Percentiles rank a stretch among this genome's conserved stretches.
Conservation (phyloP, 1,140 invertebrate genomes). For the Drosophila setifemur region DNA sequence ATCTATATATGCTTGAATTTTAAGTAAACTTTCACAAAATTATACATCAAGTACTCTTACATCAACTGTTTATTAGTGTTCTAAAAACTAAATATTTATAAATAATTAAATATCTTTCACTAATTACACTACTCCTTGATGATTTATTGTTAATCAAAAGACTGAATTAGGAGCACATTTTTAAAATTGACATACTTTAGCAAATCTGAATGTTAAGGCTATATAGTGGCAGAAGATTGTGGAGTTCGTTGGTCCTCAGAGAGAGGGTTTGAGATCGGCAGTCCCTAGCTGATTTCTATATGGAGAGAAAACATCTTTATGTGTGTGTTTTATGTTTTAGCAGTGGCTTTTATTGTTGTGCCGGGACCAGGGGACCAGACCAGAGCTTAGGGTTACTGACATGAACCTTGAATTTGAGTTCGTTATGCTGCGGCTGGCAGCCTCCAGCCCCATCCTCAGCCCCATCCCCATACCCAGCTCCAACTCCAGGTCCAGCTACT, state of each 20-base stretch:
- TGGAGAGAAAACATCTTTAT: slow-evolving; percentile 20
- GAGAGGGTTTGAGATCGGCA: slow-evolving; percentile 31
- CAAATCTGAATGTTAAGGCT: no score
- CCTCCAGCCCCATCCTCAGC: slow-evolving; percentile 33
- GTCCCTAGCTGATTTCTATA: slow-evolving; percentile 32
- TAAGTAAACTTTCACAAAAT: no score
- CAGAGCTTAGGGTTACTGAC: slow-evolving; percentile 75
- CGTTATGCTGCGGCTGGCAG: slow-evolving; percentile 62
- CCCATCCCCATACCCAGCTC: slow-evolving; percentile 1
- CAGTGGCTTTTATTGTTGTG: slow-evolving; percentile 68
- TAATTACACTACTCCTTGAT: no score
- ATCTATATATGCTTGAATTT: no score
- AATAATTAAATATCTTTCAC: no score
- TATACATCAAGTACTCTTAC: no score
- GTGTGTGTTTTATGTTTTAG: slow-evolving; percentile 62
- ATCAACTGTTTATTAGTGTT: not conserved
- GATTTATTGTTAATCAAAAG: no score
- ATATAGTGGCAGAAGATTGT: not conserved
- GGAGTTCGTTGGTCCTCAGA: slow-evolving; percentile 61
- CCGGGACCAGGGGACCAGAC: no score
- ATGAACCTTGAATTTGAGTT: slow-evolving; percentile 78
- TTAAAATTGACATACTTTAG: no score
- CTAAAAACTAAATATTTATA: no score
- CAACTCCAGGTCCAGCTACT: not conserved
- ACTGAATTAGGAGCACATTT: no score